A percentile compares a stretch with the other conserved stretches of the same genome.
Conservation (phyloP, 2,113 vertebrate genomes). For the Tachuris rubrigastra region DNA sequence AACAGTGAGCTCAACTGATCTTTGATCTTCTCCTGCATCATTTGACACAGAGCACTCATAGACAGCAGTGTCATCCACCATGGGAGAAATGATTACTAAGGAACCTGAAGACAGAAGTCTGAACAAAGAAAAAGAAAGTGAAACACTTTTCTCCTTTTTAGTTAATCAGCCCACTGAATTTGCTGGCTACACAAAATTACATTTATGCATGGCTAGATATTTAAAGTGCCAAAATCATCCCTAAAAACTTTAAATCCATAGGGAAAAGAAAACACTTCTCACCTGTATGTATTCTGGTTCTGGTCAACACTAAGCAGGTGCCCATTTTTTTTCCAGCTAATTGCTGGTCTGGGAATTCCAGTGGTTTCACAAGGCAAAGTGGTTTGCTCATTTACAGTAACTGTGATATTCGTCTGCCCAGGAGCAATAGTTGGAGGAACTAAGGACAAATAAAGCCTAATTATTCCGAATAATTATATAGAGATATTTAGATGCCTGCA, state of each 20-base stretch:
- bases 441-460: constrained; percentile 55
- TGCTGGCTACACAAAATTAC: background rate
- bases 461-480: background rate
- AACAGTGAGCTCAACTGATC: constrained; percentile 80
- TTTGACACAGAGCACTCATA: constrained; percentile 89
- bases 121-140: constrained; percentile 36
- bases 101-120: constrained; percentile 94
- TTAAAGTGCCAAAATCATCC: background rate
- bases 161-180: background rate
- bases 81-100: constrained; percentile 90
- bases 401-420: constrained; percentile 82
- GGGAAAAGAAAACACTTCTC: background rate
- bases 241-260: background rate
- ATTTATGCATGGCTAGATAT: background rate
- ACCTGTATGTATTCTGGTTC: constrained; percentile 97
- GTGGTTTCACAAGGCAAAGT: constrained; percentile 89
- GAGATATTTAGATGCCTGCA: fast-evolving
- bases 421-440: constrained; percentile 84
- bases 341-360: constrained; percentile 87
- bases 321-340: constrained; percentile 88
- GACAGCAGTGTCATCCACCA: constrained; percentile 88
- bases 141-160: background rate
- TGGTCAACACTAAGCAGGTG: constrained; percentile 85
- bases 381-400: constrained; percentile 90
- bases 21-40: constrained; percentile 85